Conservation (phyloP, 2,888 invertebrate genomes). For the Cosmia pyralina region DNA sequence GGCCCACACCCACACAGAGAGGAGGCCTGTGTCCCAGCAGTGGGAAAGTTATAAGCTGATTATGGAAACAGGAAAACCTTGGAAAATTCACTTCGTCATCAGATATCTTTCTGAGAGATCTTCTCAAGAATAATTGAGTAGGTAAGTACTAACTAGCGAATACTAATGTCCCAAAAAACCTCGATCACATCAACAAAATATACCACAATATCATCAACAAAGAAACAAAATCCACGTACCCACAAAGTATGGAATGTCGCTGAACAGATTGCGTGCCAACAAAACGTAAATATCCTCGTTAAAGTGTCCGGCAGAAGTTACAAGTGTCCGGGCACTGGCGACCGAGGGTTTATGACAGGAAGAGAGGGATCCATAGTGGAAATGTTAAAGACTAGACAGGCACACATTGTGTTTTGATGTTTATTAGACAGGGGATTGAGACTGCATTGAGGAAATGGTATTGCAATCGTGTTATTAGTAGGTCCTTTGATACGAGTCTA, state of each 20-base stretch:
- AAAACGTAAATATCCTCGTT: slow-evolving; percentile 50
- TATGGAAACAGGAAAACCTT: neutral
- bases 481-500: neutral
- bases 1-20: no score
- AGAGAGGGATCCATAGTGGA: slow-evolving; percentile 53
- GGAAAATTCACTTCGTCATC: neutral
- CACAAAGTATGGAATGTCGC: slow-evolving; percentile 46
- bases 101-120: neutral
- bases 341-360: slow-evolving; percentile 57
- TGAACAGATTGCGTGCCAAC: slow-evolving; percentile 54
- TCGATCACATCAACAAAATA: no score
- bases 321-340: slow-evolving; percentile 37
- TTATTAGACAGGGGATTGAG: slow-evolving; percentile 38
- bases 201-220: neutral
- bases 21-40: no score
- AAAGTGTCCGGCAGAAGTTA: slow-evolving; percentile 55
- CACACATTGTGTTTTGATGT: slow-evolving; percentile 43
- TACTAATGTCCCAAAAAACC: no score
- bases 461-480: neutral
- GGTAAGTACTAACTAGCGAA: no score
- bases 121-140: no score
- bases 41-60: no score
- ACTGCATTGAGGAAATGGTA: slow-evolving; percentile 26
- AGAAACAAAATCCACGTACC: slow-evolving; percentile 10
- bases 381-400: slow-evolving; percentile 45